Evolutionary conservation across 2,113 vertebrate genomes (phyloP).

Genomic region (Sus scrofa): T2T-Sscrofa CM000818.6:82300501-82301000

Average conservation of each 20-base stretch:
- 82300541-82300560: constrained; percentile 83
- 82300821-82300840: not conserved
- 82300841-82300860: not conserved
- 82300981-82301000: not conserved
- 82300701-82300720: not conserved
- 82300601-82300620: constrained; percentile 26
- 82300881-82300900: not conserved
- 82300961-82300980: not conserved
- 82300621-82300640: constrained; percentile 6
- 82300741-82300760: constrained; percentile 21
- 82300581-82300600: constrained; percentile 57
- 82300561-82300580: constrained; percentile 76
- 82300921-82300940: not conserved
- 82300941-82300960: not conserved
- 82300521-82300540: constrained; percentile 81
- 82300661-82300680: not conserved
- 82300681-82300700: not conserved
- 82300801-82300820: constrained; percentile 8
- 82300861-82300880: not conserved
- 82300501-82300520: constrained; percentile 83
- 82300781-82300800: not conserved
- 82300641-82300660: constrained; percentile 1
- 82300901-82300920: not conserved
- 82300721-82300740: not conserved
- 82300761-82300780: constrained; percentile 30